Percentiles rank a stretch among this genome's conserved stretches.
Conservation (phyloP, 2,113 vertebrate species). For the Sylvilagus bachmani region DNA sequence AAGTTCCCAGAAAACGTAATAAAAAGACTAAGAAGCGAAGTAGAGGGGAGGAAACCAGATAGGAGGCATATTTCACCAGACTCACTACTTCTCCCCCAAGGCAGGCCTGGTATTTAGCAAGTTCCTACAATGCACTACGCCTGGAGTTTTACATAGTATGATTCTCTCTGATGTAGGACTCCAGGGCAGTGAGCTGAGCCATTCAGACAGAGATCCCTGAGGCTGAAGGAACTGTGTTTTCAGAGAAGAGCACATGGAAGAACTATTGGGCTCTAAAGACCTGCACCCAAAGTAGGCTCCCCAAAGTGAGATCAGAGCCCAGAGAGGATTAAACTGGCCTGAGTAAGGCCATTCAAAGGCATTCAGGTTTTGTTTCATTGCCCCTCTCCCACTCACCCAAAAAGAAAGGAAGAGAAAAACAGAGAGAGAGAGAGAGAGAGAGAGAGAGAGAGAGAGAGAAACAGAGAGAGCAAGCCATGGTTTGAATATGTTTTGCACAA, state of each 20-base stretch:
- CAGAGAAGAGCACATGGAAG: background rate
- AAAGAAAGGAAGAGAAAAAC: background rate
- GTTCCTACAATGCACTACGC: background rate
- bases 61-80: background rate
- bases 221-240: background rate
- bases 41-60: background rate
- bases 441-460: background rate
- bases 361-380: conserved; percentile 32
- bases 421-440: background rate
- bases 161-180: background rate
- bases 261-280: conserved; percentile 7
- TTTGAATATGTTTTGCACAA: no score
- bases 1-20: background rate
- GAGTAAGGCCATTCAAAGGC: background rate
- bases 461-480: background rate
- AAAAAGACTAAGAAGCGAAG: conserved; percentile 52
- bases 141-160: background rate
- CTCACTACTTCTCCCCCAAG: background rate
- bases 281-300: background rate
- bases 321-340: background rate
- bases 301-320: background rate
- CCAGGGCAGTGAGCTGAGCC: background rate
- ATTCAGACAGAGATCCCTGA: background rate
- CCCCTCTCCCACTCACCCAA: background rate
- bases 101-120: background rate